Base-by-base conservation (phyloP, 2,888 invertebrate species). In the Parnassius apollo region DNA sequence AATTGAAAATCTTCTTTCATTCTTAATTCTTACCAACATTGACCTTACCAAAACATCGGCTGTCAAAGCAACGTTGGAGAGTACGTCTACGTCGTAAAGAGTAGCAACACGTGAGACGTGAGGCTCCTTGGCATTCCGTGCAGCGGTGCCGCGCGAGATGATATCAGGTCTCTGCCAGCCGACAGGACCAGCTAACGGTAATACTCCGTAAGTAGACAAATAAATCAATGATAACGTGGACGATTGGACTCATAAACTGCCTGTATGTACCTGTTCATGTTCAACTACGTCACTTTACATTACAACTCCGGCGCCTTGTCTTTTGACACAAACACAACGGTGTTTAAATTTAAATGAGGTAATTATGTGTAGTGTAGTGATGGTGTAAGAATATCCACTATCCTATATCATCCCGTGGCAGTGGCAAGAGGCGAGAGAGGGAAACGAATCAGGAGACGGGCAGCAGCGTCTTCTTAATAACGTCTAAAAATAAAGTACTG, bases 171-270 rank as follows among this genome's bases (percentile, higher is more conserved):
- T 7, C 35, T 45, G 35, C 25, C 45, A 22, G 49, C 49, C 12
- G 46, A 13, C 53, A 57, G 63, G 56, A 45, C 58, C 51, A 7
- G 49, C 64, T 49, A 64, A 60, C 64, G 64, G 64, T 59, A 49
- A 46, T 7, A 58, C 13, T 13, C 10, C 51, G 46, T 42, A 56
- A 57, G 60, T 53, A 49, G 64, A 56, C 64, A 57, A 60, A 57
- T 59, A 60, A 60, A 64, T 64, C 60, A 64, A 59, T 60, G 64
- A 56, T 64, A 64, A 64, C 25, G n/a, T 13, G 18, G 59, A 35
- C 48, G 22, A 60, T 57, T 51, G 59, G 25, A 45, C 59, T 22
- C 56, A 56, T 56, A 59, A 59, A 63, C 59, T 44, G n/a, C 18
- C 42, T 52, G 54, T 56, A 59, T 59, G 56, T 22, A 44, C n/a